phyloP scores from a whole-genome alignment of 2,888 invertebrate species.

The Drosophila neotestacea region DNA sequence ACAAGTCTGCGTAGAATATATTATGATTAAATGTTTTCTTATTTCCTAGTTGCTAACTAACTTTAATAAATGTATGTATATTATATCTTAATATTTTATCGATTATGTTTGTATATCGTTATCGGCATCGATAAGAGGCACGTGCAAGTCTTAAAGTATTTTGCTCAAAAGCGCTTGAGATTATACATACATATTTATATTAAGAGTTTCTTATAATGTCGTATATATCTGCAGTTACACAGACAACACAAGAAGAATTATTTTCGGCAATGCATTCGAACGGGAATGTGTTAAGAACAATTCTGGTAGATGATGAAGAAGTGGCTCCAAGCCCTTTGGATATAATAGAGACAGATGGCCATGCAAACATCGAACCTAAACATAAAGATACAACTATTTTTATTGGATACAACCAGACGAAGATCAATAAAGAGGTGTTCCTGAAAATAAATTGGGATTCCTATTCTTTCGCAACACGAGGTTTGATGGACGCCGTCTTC shows the following conservation, averaged over 20 bases:
- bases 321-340: neutral
- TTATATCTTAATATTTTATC: too few species aligned
- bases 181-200: too few species aligned
- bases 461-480: conserved; percentile 27
- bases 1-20: too few species aligned
- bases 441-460: conserved; percentile 11
- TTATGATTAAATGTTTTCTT: too few species aligned
- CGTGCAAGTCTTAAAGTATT: too few species aligned
- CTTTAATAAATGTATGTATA: too few species aligned
- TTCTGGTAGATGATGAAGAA: neutral
- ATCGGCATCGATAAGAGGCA: too few species aligned
- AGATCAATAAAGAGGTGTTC: neutral
- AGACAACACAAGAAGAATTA: neutral
- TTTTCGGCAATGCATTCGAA: conserved; percentile 5
- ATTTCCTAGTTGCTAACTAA: too few species aligned
- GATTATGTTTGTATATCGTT: too few species aligned
- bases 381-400: neutral
- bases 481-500: conserved; percentile 27
- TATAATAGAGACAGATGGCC: too few species aligned
- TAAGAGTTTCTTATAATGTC: conserved; percentile 6
- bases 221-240: neutral
- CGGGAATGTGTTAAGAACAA: conserved; percentile 1
- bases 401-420: conserved; percentile 25
- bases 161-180: too few species aligned
- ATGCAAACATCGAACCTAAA: neutral